These are phyloP conservation scores for Tetrapedia diversipes DNA, from an alignment of 2,888 invertebrate species.

Conservation along the genomic window DNA sequence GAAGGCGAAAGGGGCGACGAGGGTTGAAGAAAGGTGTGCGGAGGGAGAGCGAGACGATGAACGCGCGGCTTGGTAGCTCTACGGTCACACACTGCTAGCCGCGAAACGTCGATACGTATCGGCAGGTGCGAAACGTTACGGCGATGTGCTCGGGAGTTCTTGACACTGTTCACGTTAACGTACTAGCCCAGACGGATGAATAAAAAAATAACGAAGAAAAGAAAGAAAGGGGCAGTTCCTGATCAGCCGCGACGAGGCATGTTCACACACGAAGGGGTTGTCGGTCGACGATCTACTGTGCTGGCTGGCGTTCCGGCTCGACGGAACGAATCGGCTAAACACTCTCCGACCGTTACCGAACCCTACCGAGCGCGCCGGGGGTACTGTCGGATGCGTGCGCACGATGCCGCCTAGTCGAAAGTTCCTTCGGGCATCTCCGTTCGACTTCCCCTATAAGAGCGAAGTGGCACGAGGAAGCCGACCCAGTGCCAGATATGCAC, in stretches of 20 bases:
- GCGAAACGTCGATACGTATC: conserved; percentile 50
- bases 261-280: conserved; percentile 59
- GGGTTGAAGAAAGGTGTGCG: background rate
- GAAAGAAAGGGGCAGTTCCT: conserved; percentile 17
- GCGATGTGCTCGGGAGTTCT: background rate
- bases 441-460: conserved; percentile 7
- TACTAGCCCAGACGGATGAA: background rate
- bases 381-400: conserved; percentile 57
- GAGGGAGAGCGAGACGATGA: conserved; percentile 1
- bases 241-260: conserved; percentile 45
- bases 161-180: conserved; percentile 14
- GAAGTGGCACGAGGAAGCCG: conserved; percentile 11
- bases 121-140: conserved; percentile 15
- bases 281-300: conserved; percentile 66
- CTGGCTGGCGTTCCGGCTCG: conserved; percentile 41
- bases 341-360: conserved; percentile 46
- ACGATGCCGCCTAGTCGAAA: conserved; percentile 39
- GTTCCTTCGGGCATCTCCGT: conserved; percentile 34
- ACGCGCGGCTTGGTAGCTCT: conserved; percentile 13
- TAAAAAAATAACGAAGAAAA: conserved; percentile 11
- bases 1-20: background rate
- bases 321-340: conserved; percentile 38
- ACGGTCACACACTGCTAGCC: conserved; percentile 29
- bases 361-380: conserved; percentile 50
- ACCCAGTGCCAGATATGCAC: conserved; percentile 5